Percentiles rank a stretch among this genome's conserved stretches.
phyloP scores from a whole-genome alignment of 1,140 invertebrate species.

The Tribolium castaneum region DNA sequence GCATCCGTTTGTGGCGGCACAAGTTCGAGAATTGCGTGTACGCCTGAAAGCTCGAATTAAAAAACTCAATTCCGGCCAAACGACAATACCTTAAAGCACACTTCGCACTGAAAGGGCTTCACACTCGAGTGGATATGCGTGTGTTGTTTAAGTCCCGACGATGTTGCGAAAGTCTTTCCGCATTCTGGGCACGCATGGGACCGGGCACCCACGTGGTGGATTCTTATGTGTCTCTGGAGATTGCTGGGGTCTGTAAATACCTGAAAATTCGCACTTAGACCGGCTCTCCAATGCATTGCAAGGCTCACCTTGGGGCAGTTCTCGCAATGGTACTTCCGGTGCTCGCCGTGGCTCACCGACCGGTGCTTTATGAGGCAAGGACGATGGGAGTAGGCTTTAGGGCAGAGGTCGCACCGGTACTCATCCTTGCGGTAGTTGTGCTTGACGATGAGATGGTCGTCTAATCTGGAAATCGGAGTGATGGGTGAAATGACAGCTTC shows the following conservation, averaged over 20 bases:
- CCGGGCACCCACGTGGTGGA: slow-evolving; percentile 91
- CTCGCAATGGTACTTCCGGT: slow-evolving; percentile 89
- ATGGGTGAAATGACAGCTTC: slow-evolving; percentile 11
- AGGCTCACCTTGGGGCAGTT: slow-evolving; percentile 88
- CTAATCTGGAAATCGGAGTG: slow-evolving; percentile 72
- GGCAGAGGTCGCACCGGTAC: slow-evolving; percentile 87
- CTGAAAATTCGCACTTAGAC: slow-evolving; percentile 66
- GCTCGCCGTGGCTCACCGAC: slow-evolving; percentile 81
- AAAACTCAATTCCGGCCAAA: not conserved
- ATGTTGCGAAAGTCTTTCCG: slow-evolving; percentile 98
- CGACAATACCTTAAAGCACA: slow-evolving; percentile 79
- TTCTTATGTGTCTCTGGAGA: slow-evolving; percentile 94
- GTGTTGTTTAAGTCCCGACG: slow-evolving; percentile 98
- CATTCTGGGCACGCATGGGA: slow-evolving; percentile 97
- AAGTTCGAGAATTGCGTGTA: slow-evolving; percentile 99
- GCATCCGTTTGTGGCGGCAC: slow-evolving; percentile 99
- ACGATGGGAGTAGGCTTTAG: slow-evolving; percentile 84
- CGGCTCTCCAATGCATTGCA: not conserved
- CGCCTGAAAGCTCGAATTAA: slow-evolving; percentile 70
- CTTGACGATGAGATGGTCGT: slow-evolving; percentile 80
- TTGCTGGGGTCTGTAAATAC: slow-evolving; percentile 96
- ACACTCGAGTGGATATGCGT: slow-evolving; percentile 99
- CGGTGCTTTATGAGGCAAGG: slow-evolving; percentile 86
- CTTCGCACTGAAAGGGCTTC: slow-evolving; percentile 97
- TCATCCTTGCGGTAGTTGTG: slow-evolving; percentile 83